Conservation (phyloP, 2,797 vertebrate species). For the Sebastes nivosus region DNA sequence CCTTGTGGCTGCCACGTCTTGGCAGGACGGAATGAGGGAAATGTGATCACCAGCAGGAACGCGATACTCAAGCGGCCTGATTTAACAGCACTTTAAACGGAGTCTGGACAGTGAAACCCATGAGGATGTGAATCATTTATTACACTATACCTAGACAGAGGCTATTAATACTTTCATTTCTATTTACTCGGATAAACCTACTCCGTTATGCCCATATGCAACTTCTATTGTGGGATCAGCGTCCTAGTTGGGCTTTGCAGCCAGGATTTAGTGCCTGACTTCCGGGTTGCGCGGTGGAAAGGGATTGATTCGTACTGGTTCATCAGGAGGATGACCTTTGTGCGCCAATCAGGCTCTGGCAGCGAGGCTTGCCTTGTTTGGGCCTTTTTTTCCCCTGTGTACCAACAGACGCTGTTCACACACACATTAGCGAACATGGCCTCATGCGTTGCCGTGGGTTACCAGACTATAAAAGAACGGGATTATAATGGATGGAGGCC, state of each 20-base stretch:
- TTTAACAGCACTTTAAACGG: constrained; percentile 80
- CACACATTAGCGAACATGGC: constrained; percentile 64
- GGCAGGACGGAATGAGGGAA: constrained; percentile 67
- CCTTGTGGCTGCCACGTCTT: constrained; percentile 74
- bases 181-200: not conserved
- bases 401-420: constrained; percentile 58
- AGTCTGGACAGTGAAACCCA: constrained; percentile 66
- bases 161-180: constrained; percentile 29
- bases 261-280: constrained; percentile 25
- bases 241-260: not conserved
- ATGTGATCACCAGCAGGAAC: constrained; percentile 79
- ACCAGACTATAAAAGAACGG: constrained; percentile 76
- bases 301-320: constrained; percentile 33
- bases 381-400: constrained; percentile 41
- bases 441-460: constrained; percentile 77
- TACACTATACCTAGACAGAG: constrained; percentile 51
- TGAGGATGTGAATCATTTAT: constrained; percentile 82
- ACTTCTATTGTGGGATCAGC: not conserved
- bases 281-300: constrained; percentile 6
- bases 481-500: constrained; percentile 72
- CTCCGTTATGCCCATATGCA: not conserved
- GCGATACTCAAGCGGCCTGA: constrained; percentile 73
- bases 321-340: constrained; percentile 56
- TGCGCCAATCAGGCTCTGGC: constrained; percentile 52
- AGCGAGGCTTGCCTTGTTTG: constrained; percentile 59